Evolutionary conservation across 2,888 invertebrate species (phyloP).

Genomic region (Orthosia gracilis): DNA sequence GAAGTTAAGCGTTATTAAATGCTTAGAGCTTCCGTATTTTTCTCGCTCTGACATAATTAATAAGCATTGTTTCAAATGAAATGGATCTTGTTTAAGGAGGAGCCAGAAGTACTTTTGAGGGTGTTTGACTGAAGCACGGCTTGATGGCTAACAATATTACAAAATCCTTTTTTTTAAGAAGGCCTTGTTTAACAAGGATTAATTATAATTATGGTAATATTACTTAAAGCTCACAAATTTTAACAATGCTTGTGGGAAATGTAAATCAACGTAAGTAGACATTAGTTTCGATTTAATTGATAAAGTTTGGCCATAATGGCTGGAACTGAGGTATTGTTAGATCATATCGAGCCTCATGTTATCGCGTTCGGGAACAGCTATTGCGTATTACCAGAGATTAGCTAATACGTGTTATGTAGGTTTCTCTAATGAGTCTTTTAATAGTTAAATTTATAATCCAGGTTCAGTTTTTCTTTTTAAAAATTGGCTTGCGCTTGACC

Average conservation of each 20-base stretch:
- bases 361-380: conserved; percentile 28
- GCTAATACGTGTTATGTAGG: conserved; percentile 16
- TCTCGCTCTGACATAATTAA: conserved; percentile 14
- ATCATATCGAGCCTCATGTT: conserved; percentile 42
- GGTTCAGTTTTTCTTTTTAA: no score
- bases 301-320: conserved; percentile 52
- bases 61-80: conserved; percentile 20
- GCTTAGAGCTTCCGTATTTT: conserved; percentile 15
- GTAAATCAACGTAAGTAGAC: conserved; percentile 51
- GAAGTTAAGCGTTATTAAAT: conserved; percentile 25
- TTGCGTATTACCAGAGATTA: conserved; percentile 48
- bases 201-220: conserved; percentile 19
- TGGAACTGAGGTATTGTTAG: conserved; percentile 44
- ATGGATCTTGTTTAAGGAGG: conserved; percentile 11
- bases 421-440: conserved; percentile 37
- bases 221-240: conserved; percentile 35
- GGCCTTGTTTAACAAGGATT: conserved; percentile 16
- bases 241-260: conserved; percentile 51
- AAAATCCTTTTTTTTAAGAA: conserved; percentile 25
- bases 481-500: no score
- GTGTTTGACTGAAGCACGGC: conserved; percentile 13
- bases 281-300: conserved; percentile 54
- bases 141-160: conserved; percentile 39
- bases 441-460: conserved; percentile 1
- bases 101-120: conserved; percentile 20